Conservation (phyloP, 2,113 vertebrate genomes). For the Pluvialis apricaria region DNA sequence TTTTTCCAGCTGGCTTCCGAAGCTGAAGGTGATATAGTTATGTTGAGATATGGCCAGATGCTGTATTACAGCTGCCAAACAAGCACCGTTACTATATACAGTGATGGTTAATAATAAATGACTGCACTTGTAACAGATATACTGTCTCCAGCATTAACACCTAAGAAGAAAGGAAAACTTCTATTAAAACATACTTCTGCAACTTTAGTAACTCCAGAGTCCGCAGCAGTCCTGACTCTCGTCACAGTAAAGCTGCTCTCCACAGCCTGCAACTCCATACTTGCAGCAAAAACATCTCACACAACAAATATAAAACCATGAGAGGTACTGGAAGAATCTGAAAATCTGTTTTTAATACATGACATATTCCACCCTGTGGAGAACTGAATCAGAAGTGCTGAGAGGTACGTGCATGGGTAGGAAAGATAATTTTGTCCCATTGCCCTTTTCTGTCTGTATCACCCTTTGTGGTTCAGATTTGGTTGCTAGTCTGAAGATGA, state of each 20-base stretch:
- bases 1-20: background rate
- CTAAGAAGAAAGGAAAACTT: background rate
- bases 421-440: background rate
- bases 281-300: background rate
- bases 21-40: background rate
- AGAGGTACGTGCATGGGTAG: background rate
- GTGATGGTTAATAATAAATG: background rate
- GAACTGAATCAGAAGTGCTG: background rate
- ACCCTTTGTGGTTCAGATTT: background rate
- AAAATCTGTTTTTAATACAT: background rate
- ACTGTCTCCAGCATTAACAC: background rate
- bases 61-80: background rate
- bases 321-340: background rate
- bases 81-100: background rate
- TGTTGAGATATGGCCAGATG: background rate
- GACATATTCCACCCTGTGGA: background rate
- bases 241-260: background rate
- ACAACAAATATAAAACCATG: background rate
- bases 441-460: background rate
- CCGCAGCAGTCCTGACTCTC: background rate
- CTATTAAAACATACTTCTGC: background rate
- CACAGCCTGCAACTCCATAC: background rate
- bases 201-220: background rate
- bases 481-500: background rate
- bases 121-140: background rate